phyloP scores from a whole-genome alignment of 2,797 vertebrate genomes.

The Bradypodion pumilum region DNA sequence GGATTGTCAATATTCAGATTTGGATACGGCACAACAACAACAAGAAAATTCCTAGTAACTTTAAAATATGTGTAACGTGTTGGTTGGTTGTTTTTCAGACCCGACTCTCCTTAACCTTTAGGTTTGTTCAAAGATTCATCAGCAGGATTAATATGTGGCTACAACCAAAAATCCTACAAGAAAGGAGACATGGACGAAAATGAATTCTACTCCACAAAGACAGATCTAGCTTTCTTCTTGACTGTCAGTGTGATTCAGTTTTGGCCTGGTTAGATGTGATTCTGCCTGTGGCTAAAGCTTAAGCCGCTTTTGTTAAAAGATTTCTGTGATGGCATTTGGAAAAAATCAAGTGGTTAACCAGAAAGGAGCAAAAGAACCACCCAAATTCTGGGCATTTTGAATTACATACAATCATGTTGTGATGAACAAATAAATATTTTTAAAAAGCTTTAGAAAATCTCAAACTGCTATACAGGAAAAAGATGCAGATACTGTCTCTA shows the following conservation, averaged over 20 bases:
- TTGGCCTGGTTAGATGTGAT: slow-evolving; percentile 40
- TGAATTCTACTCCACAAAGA: neutral
- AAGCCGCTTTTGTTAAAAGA: slow-evolving; percentile 60
- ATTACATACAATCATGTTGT: slow-evolving; percentile 64
- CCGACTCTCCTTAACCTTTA: neutral
- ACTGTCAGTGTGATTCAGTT: slow-evolving; percentile 15
- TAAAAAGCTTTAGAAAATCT: slow-evolving; percentile 22
- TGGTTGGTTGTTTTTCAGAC: neutral
- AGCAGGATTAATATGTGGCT: neutral
- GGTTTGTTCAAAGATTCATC: neutral
- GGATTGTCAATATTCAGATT: no score
- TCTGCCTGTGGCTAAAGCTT: slow-evolving; percentile 48
- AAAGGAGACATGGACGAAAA: neutral
- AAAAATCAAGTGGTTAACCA: slow-evolving; percentile 78
- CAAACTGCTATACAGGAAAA: neutral
- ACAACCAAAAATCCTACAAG: slow-evolving; percentile 34
- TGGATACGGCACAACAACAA: no score
- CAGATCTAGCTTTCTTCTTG: neutral
- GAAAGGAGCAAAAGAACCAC: slow-evolving; percentile 57
- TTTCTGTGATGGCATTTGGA: slow-evolving; percentile 71
- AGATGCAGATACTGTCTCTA: slow-evolving; percentile 9
- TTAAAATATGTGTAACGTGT: slow-evolving; percentile 35
- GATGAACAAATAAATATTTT: slow-evolving; percentile 59
- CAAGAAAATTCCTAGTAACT: slow-evolving; percentile 9
- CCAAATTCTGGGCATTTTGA: slow-evolving; percentile 70